Base-by-base conservation (phyloP, 2,888 invertebrate species). In the Ectemnius cavifrons region DNA sequence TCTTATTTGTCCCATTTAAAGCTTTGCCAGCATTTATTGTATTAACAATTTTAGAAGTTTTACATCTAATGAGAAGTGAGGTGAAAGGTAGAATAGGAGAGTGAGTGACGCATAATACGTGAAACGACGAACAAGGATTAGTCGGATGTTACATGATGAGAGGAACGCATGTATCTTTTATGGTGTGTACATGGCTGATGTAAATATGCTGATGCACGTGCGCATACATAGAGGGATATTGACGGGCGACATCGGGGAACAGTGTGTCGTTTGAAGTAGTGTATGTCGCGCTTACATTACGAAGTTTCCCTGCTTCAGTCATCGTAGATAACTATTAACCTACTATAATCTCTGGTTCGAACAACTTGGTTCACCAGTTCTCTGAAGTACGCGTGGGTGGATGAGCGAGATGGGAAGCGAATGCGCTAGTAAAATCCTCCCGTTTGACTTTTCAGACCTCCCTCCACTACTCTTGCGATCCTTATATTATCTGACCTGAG, bases 311-410 rank as follows among this genome's bases (percentile, higher is more conserved):
- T 46, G 37, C 64, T 62, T 61, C n/a, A 56, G 62, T 75, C 67
- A 62, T 61, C 64, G 4, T 18, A 37, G 37, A 37, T 37, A 67
- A 71, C 67, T 75, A 75, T 75, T 74, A 65, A 71, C 73, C 67
- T 61, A 62, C 52, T 79, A 74, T 75, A 75, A 82, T 79, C 70
- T 57, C 62, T 28, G 61, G 66, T 27, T 59, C 67, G 8, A 37
- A 66, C 66, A 82, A 79, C 64, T 75, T 49, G 74, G 37, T 37
- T 37, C 37, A 6, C 5, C 37, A 1, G 37, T 6, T 37, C 37
- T 11, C 37, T 37, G 5, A 37, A 37, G 37, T 6, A 11, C 37
- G 37, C 11, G 37, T 11, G 37, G 37, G 3, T 37, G 37, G 5
- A 11, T 8, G 37, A 37, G 37, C 8, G 37, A 37, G 37, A 37